Conservation (phyloP, 1,140 invertebrate genomes). For the Elymnias hypermnestra region DNA sequence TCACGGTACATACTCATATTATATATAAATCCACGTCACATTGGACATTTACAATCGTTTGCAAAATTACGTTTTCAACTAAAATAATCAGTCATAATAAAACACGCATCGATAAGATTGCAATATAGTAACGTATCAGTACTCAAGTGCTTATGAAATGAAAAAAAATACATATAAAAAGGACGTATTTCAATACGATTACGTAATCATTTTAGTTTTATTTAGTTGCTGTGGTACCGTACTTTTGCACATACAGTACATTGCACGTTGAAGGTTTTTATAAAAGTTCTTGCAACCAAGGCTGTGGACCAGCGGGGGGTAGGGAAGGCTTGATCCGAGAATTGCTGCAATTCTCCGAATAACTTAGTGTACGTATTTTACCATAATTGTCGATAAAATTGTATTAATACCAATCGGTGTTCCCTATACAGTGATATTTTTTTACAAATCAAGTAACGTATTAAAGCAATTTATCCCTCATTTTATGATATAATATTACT, state of each 20-base stretch:
- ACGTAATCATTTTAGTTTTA: conserved; percentile 8
- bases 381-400: too few relatives aligned
- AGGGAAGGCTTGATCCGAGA: neutral
- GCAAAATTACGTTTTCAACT: conserved; percentile 23
- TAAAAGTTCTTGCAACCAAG: neutral
- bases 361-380: neutral
- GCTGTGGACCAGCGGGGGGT: neutral
- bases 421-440: too few relatives aligned
- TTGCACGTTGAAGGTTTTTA: conserved; percentile 1
- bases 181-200: neutral
- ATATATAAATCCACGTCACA: too few relatives aligned
- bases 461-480: too few relatives aligned
- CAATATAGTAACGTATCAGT: conserved; percentile 22
- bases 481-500: too few relatives aligned
- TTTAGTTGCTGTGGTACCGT: neutral
- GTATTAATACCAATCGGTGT: too few relatives aligned
- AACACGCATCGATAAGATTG: conserved; percentile 20
- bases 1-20: too few relatives aligned
- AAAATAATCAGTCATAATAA: conserved; percentile 15
- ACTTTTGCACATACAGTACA: neutral
- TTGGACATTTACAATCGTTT: conserved; percentile 22
- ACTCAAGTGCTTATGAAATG: conserved; percentile 16
- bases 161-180: conserved; percentile 8
- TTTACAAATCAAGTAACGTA: too few relatives aligned
- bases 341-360: neutral